Percentiles rank a stretch among this genome's conserved stretches.
Conservation (phyloP, 2,113 vertebrate species). For the Mixornis gularis region DNA sequence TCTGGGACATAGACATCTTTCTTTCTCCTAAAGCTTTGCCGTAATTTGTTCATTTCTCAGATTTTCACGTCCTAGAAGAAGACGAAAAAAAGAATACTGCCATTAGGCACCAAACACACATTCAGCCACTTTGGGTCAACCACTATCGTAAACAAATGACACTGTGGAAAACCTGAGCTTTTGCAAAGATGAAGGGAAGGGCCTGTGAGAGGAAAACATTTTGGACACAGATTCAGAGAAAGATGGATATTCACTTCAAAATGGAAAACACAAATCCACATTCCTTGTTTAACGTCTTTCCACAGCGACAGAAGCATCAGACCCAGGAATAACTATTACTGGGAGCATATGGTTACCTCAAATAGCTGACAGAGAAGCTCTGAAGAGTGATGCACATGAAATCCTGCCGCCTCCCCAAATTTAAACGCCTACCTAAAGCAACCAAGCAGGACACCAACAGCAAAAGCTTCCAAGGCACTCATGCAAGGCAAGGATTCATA, state of each 20-base stretch:
- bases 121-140: neutral
- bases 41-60: slow-evolving; percentile 96
- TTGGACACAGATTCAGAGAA: neutral
- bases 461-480: neutral
- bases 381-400: neutral
- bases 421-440: neutral
- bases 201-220: neutral
- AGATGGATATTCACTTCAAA: neutral
- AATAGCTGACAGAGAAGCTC: neutral
- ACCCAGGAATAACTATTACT: neutral
- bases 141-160: neutral
- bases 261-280: neutral
- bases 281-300: neutral
- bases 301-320: neutral
- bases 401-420: neutral
- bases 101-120: neutral
- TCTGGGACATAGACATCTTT: slow-evolving; percentile 98
- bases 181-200: neutral
- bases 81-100: neutral
- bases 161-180: neutral
- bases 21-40: slow-evolving; percentile 98
- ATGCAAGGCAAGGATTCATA: neutral
- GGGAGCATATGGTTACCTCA: neutral
- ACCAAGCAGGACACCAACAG: neutral
- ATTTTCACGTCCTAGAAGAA: slow-evolving; percentile 71